phyloP scores from a whole-genome alignment of 1,140 invertebrate species.

The Drosophila yakuba region DNA sequence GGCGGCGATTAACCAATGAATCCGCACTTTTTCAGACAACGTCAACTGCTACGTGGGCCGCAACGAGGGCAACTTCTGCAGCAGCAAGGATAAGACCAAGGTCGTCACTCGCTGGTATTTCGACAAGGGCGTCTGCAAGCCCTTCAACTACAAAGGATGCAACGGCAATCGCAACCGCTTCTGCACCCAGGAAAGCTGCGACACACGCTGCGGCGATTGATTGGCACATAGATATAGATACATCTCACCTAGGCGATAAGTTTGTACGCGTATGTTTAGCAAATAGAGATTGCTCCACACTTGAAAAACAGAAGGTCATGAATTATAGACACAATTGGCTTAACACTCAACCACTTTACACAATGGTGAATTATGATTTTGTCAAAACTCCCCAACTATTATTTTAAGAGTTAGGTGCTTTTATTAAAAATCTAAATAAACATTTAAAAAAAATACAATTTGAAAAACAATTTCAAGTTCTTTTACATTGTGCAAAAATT shows the following conservation, averaged over 20 bases:
- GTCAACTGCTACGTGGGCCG: constrained; percentile 78
- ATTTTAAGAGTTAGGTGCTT: constrained; percentile 6
- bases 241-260: constrained; percentile 24
- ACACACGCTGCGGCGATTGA: constrained; percentile 63
- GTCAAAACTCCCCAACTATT: neutral
- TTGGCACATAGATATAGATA: neutral
- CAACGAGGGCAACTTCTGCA: constrained; percentile 81
- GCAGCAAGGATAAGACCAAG: constrained; percentile 71
- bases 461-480: too few species aligned
- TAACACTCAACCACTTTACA: too few species aligned
- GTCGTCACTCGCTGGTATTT: constrained; percentile 74
- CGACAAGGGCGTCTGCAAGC: constrained; percentile 70
- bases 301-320: neutral
- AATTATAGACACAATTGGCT: neutral
- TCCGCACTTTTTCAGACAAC: constrained; percentile 61
- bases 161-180: constrained; percentile 82
- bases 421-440: constrained; percentile 8
- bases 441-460: neutral
- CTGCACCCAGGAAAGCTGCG: constrained; percentile 72
- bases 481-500: constrained; percentile 1
- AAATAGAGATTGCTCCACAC: constrained; percentile 25
- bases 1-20: constrained; percentile 41
- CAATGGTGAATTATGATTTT: neutral
- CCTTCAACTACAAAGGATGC: constrained; percentile 75
- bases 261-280: constrained; percentile 40